Conservation (phyloP, 2,797 vertebrate species). For the Sebastes baramenuke region DNA sequence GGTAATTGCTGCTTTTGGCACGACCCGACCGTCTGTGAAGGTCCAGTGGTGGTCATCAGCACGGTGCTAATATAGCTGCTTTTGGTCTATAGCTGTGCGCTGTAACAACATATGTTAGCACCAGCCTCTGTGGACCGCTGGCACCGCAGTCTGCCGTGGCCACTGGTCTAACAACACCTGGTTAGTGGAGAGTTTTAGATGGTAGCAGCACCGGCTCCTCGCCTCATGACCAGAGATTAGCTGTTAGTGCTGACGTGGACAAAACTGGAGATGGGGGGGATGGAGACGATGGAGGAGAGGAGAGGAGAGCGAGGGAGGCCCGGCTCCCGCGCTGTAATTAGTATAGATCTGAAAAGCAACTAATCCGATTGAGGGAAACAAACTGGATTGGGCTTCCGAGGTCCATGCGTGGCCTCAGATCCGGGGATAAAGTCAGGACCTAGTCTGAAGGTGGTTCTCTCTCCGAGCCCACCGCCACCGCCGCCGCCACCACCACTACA, state of each 20-base stretch:
- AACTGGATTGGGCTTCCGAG: slow-evolving; percentile 80
- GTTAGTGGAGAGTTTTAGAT: slow-evolving; percentile 36
- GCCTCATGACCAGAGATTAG: slow-evolving; percentile 73
- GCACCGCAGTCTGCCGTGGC: slow-evolving; percentile 5
- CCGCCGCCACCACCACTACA: neutral
- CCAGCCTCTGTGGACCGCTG: slow-evolving; percentile 23
- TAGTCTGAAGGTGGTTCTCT: slow-evolving; percentile 39
- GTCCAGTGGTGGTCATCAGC: slow-evolving; percentile 16
- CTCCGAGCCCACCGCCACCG: neutral
- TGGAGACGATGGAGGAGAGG: slow-evolving; percentile 44
- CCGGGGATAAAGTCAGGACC: slow-evolving; percentile 55
- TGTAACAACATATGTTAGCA: slow-evolving; percentile 33
- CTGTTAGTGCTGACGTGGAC: slow-evolving; percentile 77
- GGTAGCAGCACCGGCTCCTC: slow-evolving; percentile 38
- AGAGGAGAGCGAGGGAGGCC: slow-evolving; percentile 41
- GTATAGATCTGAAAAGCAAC: slow-evolving; percentile 82
- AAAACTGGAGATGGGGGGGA: slow-evolving; percentile 54
- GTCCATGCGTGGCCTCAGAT: slow-evolving; percentile 57
- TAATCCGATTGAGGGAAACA: slow-evolving; percentile 84
- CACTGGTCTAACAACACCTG: slow-evolving; percentile 52
- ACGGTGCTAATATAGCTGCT: slow-evolving; percentile 45
- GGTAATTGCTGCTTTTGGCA: slow-evolving; percentile 34
- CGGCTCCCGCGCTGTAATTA: slow-evolving; percentile 76
- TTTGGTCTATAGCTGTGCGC: slow-evolving; percentile 15
- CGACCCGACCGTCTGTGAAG: neutral